Conservation (phyloP, 1,140 invertebrate genomes). For the Dendroctonus ponderosae region DNA sequence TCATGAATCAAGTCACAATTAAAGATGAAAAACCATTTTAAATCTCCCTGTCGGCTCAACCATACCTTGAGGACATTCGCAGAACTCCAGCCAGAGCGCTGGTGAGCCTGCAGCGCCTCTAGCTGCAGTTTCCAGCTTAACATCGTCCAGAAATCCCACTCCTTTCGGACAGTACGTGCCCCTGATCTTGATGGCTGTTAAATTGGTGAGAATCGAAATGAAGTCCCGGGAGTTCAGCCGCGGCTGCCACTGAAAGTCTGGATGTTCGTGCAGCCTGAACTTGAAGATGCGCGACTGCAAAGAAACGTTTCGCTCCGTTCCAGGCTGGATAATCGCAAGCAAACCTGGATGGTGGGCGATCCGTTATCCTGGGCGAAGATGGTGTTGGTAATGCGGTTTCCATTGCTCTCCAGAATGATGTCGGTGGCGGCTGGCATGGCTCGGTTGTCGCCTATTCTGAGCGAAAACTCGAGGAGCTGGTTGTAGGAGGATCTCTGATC, state of each 20-base stretch:
- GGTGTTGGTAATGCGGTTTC: constrained; percentile 68
- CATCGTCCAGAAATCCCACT: constrained; percentile 86
- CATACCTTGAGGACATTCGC: constrained; percentile 78
- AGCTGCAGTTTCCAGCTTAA: constrained; percentile 82
- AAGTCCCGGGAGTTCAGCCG: constrained; percentile 80
- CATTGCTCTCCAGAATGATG: constrained; percentile 79
- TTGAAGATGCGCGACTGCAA: constrained; percentile 63
- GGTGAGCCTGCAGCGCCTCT: constrained; percentile 75
- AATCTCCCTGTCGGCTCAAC: not conserved
- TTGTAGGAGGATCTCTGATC: constrained; percentile 95
- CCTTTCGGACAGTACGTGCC: constrained; percentile 85
- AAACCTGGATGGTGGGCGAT: constrained; percentile 68
- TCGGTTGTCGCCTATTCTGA: constrained; percentile 80
- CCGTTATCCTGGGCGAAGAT: constrained; percentile 91
- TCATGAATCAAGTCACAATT: too few relatives aligned
- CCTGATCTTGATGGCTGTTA: constrained; percentile 92
- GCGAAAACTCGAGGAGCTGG: constrained; percentile 84
- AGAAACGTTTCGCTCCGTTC: not conserved
- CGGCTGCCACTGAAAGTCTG: constrained; percentile 90
- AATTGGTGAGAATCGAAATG: constrained; percentile 86
- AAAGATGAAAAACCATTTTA: too few relatives aligned
- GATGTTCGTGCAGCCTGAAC: constrained; percentile 88
- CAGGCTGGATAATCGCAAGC: not conserved
- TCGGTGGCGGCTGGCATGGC: constrained; percentile 69
- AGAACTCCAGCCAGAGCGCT: constrained; percentile 93